Percentiles rank a stretch among this genome's conserved stretches.
Evolutionary conservation across 2,888 invertebrate genomes (phyloP).

Genomic region (Luperina testacea): DNA sequence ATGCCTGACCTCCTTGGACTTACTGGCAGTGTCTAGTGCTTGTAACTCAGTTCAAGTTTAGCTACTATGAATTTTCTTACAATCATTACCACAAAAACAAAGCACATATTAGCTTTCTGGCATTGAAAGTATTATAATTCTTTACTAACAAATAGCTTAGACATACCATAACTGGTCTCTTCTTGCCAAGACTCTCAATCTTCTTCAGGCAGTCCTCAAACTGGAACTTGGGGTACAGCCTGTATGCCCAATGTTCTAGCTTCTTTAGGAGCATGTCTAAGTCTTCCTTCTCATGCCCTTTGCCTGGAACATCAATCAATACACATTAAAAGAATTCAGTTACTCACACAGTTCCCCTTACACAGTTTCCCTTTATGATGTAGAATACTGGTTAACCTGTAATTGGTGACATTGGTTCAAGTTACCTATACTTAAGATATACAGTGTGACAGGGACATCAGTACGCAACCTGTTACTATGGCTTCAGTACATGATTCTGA

Average conservation of each 20-base stretch:
- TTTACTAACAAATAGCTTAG: background rate
- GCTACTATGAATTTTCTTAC: too few relatives aligned
- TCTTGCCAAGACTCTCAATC: constrained; percentile 92
- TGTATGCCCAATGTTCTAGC: constrained; percentile 98
- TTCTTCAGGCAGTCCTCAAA: constrained; percentile 97
- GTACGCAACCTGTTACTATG: too few relatives aligned
- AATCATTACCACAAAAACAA: background rate
- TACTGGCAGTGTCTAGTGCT: background rate
- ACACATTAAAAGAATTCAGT: background rate
- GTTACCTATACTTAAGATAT: background rate
- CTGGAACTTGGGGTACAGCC: constrained; percentile 96
- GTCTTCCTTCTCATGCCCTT: constrained; percentile 95
- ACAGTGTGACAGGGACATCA: too few relatives aligned
- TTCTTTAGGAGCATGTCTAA: constrained; percentile 94
- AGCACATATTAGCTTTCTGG: background rate
- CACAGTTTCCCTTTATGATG: background rate
- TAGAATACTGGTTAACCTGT: background rate
- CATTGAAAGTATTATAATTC: background rate
- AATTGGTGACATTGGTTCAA: background rate
- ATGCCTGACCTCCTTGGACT: background rate
- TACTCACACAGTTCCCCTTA: too few relatives aligned
- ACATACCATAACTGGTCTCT: constrained; percentile 93
- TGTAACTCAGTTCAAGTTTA: background rate
- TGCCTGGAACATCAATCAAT: constrained; percentile 81
- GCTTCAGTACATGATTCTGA: too few relatives aligned